A percentile compares a stretch with the other conserved stretches of the same genome.
Conservation (phyloP, 2,797 vertebrate genomes). For the Aselliscus stoliczkanus region DNA sequence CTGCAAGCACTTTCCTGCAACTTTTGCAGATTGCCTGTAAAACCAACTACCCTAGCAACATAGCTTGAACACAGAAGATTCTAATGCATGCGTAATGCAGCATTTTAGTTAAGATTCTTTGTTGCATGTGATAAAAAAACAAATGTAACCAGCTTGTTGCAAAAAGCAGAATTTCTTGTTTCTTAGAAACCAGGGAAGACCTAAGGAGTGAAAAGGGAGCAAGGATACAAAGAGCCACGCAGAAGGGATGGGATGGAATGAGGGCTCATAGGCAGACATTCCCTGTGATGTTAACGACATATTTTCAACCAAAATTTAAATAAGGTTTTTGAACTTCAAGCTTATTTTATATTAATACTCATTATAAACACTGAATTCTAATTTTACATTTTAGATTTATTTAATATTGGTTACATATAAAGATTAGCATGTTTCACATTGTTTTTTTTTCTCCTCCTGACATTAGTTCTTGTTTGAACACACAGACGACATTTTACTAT, state of each 20-base stretch:
- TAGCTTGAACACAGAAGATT: neutral
- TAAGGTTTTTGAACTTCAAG: neutral
- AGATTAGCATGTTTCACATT: conserved; percentile 9
- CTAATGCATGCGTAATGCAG: neutral
- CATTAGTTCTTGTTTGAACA: conserved; percentile 37
- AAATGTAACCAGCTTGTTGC: neutral
- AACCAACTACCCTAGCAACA: neutral
- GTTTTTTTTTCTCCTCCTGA: neutral
- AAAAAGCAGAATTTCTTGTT: neutral
- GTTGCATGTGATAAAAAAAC: neutral
- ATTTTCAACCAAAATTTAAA: conserved; percentile 34
- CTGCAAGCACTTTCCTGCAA: neutral
- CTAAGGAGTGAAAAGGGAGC: neutral
- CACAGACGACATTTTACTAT: conserved; percentile 35
- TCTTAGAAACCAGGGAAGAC: neutral
- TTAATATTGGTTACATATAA: neutral
- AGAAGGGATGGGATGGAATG: neutral
- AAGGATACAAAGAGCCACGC: neutral
- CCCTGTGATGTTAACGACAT: neutral
- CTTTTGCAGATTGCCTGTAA: neutral
- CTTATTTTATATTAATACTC: conserved; percentile 7
- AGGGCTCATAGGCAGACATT: neutral
- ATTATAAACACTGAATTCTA: neutral
- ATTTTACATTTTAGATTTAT: conserved; percentile 34
- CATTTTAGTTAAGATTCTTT: neutral